A percentile compares a stretch with the other conserved stretches of the same genome.
Evolutionary conservation across 2,113 vertebrate genomes (phyloP).

Genomic region (Cercopithecus mona): DNA sequence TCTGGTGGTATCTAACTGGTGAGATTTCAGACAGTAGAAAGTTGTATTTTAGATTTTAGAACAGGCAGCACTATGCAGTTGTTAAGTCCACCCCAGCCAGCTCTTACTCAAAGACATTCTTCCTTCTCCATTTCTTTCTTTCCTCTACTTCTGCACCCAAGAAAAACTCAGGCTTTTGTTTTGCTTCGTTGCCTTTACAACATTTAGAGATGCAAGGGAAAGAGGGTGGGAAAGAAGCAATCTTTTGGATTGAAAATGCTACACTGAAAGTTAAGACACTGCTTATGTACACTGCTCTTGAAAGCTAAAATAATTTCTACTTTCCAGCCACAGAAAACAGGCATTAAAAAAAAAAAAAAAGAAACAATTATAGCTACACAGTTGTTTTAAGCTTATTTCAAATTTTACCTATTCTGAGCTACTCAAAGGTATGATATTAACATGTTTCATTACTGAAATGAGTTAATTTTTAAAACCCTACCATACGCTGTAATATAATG

Average conservation of each 20-base stretch:
- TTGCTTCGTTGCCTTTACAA: conserved; percentile 5
- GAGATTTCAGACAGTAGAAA: not conserved
- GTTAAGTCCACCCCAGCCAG: not conserved
- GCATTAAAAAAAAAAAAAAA: not conserved
- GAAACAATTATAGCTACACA: not conserved
- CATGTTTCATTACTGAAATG: not conserved
- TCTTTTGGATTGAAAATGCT: not conserved
- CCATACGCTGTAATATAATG: conserved; percentile 59
- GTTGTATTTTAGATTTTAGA: not conserved
- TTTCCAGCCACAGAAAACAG: not conserved
- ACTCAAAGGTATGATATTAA: conserved; percentile 11
- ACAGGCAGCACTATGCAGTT: not conserved
- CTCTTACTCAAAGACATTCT: not conserved
- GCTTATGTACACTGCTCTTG: not conserved
- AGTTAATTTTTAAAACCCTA: not conserved
- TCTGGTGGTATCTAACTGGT: not conserved
- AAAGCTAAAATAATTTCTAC: not conserved
- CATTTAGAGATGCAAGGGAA: not conserved
- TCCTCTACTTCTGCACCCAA: not conserved
- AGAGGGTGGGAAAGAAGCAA: not conserved
- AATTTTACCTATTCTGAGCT: conserved; percentile 3
- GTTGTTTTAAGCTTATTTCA: conserved; percentile 32
- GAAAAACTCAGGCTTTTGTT: not conserved
- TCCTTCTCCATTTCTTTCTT: not conserved
- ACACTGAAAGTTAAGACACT: not conserved